Conservation (phyloP, 1,140 invertebrate genomes). For the Drosophila serrata region DNA sequence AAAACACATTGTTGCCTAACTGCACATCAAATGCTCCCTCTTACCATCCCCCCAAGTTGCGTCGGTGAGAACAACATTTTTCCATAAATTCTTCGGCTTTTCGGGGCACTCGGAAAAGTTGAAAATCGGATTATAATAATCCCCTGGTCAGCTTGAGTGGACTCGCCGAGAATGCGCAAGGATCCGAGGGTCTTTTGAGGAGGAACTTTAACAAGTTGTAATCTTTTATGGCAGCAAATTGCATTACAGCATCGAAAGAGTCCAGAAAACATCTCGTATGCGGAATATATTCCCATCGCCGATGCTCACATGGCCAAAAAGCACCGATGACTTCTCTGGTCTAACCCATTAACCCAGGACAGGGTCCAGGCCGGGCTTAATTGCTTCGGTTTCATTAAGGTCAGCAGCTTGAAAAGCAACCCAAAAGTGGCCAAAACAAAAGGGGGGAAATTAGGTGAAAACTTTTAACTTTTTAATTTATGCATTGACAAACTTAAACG, state of each 20-base stretch:
- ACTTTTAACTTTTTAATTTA: slow-evolving; percentile 76
- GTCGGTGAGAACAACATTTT: slow-evolving; percentile 28
- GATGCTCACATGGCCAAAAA: slow-evolving; percentile 25
- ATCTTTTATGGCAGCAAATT: slow-evolving; percentile 69
- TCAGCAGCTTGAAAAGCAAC: slow-evolving; percentile 35
- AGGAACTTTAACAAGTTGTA: slow-evolving; percentile 64
- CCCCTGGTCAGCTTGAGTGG: slow-evolving; percentile 48
- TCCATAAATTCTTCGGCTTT: slow-evolving; percentile 43
- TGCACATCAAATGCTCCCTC: slow-evolving; percentile 49
- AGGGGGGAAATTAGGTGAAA: slow-evolving; percentile 40
- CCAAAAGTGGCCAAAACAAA: slow-evolving; percentile 30
- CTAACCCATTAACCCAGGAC: slow-evolving; percentile 51
- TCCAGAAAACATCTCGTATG: slow-evolving; percentile 22
- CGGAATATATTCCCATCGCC: not conserved
- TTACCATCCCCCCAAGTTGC: not conserved
- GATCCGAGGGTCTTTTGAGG: slow-evolving; percentile 8
- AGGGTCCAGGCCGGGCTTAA: slow-evolving; percentile 43
- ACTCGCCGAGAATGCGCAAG: slow-evolving; percentile 13
- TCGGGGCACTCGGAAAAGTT: slow-evolving; percentile 57
- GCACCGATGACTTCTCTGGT: slow-evolving; percentile 2
- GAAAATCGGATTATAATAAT: slow-evolving; percentile 80
- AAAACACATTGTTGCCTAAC: slow-evolving; percentile 53
- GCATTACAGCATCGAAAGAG: slow-evolving; percentile 30
- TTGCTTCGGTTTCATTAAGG: slow-evolving; percentile 76
- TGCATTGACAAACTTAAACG: slow-evolving; percentile 77